Percentiles rank a stretch among this genome's conserved stretches.
phyloP scores from a whole-genome alignment of 2,797 vertebrate genomes.

The Antrozous pallidus region DNA sequence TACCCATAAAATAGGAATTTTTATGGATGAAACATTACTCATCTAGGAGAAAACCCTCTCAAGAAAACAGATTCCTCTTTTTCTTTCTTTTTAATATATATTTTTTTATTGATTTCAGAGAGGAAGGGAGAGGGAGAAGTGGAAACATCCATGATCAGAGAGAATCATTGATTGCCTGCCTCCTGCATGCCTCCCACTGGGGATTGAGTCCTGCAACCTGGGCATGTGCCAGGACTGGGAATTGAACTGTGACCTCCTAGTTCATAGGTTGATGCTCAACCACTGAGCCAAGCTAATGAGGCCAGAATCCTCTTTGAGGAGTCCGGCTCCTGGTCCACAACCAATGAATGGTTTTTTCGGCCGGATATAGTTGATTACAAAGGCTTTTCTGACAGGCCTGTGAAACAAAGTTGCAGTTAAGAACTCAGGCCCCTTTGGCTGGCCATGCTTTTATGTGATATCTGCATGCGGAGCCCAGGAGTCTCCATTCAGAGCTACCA shows the following conservation, averaged over 20 bases:
- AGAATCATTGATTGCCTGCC: no score
- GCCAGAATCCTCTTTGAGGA: background rate
- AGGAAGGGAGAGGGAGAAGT: no score
- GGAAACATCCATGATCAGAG: no score
- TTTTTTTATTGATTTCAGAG: no score
- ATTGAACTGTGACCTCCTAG: no score
- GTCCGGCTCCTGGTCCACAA: background rate
- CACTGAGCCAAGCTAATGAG: no score
- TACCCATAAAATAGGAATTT: background rate
- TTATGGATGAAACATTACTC: background rate
- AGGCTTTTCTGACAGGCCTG: background rate
- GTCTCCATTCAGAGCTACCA: background rate
- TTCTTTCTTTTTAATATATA: no score
- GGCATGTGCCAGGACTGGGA: no score
- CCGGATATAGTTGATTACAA: background rate
- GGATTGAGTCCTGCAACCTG: no score
- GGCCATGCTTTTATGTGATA: background rate
- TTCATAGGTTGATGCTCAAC: no score
- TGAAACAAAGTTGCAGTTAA: background rate
- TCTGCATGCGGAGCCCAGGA: background rate
- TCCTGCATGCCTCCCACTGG: no score
- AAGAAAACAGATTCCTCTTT: background rate
- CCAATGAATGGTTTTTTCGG: background rate
- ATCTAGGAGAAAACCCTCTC: background rate
- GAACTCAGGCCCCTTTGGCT: background rate